Evolutionary conservation across 2,797 vertebrate genomes (phyloP).

Genomic region (Perdix hodgsoniae): DNA sequence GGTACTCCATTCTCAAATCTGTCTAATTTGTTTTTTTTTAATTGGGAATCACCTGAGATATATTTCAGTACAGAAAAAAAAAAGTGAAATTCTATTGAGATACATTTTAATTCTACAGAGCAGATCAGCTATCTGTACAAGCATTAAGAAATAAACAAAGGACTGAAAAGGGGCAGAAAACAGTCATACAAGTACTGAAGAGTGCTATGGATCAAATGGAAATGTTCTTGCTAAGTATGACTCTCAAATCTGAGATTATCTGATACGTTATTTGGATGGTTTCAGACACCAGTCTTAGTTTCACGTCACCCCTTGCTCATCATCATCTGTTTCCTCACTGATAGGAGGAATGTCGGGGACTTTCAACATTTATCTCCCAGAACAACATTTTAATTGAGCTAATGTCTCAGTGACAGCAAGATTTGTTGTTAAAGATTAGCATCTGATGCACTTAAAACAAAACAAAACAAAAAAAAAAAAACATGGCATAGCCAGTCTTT

Average conservation of each 20-base stretch:
- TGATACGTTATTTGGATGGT: background rate
- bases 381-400: background rate
- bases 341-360: background rate
- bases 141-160: slow-evolving; percentile 35
- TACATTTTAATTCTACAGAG: background rate
- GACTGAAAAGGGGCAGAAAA: background rate
- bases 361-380: background rate
- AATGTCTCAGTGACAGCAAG: background rate
- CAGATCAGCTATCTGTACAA: background rate
- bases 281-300: background rate
- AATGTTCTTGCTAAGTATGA: background rate
- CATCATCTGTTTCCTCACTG: background rate
- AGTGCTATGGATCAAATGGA: background rate
- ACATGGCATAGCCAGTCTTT: background rate
- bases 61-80: background rate
- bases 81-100: slow-evolving; percentile 6
- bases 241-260: background rate
- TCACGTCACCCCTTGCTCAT: background rate
- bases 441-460: background rate
- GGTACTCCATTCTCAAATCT: background rate
- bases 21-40: background rate
- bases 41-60: background rate
- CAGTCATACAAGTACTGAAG: slow-evolving; percentile 24
- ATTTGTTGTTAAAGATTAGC: background rate
- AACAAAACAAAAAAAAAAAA: background rate